A percentile compares a stretch with the other conserved stretches of the same genome.
These are phyloP conservation scores for Entomobrya proxima DNA, from an alignment of 2,888 invertebrate genomes.

Conservation along the genomic window DNA sequence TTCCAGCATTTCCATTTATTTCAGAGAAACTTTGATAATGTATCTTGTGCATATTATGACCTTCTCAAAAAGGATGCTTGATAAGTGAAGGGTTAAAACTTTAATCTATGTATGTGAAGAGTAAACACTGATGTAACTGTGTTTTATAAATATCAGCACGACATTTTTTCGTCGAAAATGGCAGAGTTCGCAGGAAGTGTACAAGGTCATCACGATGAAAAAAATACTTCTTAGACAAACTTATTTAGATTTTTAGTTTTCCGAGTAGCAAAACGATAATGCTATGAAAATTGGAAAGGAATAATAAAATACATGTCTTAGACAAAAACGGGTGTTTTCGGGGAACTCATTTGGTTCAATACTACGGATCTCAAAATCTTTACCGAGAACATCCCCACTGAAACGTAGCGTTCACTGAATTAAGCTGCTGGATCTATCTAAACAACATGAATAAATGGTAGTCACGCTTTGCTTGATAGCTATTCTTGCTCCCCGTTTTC, in stretches of 20 bases:
- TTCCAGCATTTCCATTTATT: no score
- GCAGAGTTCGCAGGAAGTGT: not conserved
- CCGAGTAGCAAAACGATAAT: not conserved
- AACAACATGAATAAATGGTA: no score
- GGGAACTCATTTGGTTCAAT: no score
- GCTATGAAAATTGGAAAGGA: not conserved
- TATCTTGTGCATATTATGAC: not conserved
- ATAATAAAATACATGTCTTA: not conserved
- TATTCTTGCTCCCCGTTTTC: no score
- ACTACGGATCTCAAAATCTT: no score
- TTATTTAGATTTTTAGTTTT: not conserved
- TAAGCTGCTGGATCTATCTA: no score
- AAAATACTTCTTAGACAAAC: not conserved
- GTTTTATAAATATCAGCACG: no score
- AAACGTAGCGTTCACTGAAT: no score
- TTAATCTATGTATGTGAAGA: not conserved
- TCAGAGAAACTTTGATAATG: not conserved
- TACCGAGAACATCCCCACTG: no score
- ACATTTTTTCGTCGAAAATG: no score
- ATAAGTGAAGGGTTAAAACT: not conserved
- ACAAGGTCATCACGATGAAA: not conserved
- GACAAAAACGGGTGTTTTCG: no score
- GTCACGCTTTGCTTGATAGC: no score
- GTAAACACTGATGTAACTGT: not conserved
- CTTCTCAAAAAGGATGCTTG: conserved; percentile 16